These are phyloP conservation scores for Saccopteryx bilineata DNA, from an alignment of 2,113 vertebrate genomes.

Conservation along the genomic window DNA sequence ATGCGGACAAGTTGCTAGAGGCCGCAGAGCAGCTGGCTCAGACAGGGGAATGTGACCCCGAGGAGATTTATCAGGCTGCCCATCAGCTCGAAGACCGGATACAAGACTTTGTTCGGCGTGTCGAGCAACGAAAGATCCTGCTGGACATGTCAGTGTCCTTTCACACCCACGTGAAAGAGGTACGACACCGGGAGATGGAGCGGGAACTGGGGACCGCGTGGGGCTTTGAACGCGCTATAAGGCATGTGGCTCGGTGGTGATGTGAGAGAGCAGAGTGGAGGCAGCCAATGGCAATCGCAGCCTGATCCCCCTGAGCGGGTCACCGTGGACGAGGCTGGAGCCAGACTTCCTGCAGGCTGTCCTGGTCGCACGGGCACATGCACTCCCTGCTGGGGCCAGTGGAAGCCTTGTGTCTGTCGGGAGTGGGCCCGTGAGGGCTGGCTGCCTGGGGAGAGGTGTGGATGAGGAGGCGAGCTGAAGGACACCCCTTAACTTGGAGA, in stretches of 20 bases:
- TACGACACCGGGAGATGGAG: constrained; percentile 57
- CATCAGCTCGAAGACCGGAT: constrained; percentile 98
- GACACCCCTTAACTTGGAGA: neutral
- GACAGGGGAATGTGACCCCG: constrained; percentile 98
- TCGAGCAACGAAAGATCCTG: constrained; percentile 97
- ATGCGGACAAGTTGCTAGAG: constrained; percentile 97
- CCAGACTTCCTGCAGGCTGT: neutral
- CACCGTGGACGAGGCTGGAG: fast-evolving
- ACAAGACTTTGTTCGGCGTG: constrained; percentile 98
- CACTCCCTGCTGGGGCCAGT: fast-evolving
- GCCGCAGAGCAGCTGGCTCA: constrained; percentile 98
- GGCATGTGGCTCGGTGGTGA: neutral
- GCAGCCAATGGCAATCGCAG: fast-evolving
- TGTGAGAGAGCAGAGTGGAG: too few species aligned
- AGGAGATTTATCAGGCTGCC: constrained; percentile 99
- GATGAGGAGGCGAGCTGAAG: neutral
- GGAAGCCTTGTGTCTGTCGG: neutral
- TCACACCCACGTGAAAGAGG: constrained; percentile 99
- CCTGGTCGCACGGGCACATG: fast-evolving
- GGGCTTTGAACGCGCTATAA: neutral
- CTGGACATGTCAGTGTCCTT: constrained; percentile 99
- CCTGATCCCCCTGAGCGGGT: fast-evolving
- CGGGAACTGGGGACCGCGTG: fast-evolving
- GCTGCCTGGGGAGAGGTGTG: too few species aligned
- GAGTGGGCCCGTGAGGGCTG: neutral